A percentile compares a stretch with the other conserved stretches of the same genome.
These are phyloP conservation scores for Aphidius gifuensis DNA, from an alignment of 1,140 invertebrate genomes.

Conservation along the genomic window DNA sequence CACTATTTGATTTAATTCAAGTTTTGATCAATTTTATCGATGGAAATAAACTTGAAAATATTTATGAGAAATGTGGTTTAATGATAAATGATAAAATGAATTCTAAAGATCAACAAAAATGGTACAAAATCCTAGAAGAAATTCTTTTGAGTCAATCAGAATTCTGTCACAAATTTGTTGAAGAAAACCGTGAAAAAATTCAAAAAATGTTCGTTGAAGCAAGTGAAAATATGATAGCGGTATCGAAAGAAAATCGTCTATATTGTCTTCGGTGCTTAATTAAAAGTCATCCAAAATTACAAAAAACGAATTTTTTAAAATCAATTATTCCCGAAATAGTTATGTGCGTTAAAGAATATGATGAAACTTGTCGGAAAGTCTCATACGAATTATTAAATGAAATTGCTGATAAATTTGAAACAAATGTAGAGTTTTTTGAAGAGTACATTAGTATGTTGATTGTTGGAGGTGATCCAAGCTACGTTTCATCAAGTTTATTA, in stretches of 20 bases:
- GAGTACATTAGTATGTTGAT: slow-evolving; percentile 67
- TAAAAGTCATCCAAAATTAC: slow-evolving; percentile 59
- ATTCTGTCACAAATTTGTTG: slow-evolving; percentile 67
- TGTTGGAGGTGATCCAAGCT: slow-evolving; percentile 60
- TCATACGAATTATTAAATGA: slow-evolving; percentile 73
- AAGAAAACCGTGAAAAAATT: slow-evolving; percentile 64
- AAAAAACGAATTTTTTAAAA: slow-evolving; percentile 66
- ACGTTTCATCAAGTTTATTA: slow-evolving; percentile 68
- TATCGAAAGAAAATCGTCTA: slow-evolving; percentile 66
- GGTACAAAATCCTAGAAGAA: slow-evolving; percentile 76
- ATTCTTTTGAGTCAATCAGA: slow-evolving; percentile 64
- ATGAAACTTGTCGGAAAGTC: slow-evolving; percentile 72
- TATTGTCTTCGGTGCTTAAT: slow-evolving; percentile 71
- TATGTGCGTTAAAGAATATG: slow-evolving; percentile 77
- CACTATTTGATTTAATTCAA: slow-evolving; percentile 74
- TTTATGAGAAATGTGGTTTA: slow-evolving; percentile 66
- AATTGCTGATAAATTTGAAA: slow-evolving; percentile 60
- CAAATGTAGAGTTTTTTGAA: slow-evolving; percentile 53
- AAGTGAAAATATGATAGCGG: slow-evolving; percentile 64
- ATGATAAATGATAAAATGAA: slow-evolving; percentile 53
- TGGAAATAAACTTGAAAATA: slow-evolving; percentile 53
- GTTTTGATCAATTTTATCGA: slow-evolving; percentile 68
- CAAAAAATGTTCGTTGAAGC: slow-evolving; percentile 69
- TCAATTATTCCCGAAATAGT: slow-evolving; percentile 78
- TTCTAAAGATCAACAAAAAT: slow-evolving; percentile 75